Conservation (phyloP, 2,113 vertebrate genomes). For the Myiopsitta monachus region DNA sequence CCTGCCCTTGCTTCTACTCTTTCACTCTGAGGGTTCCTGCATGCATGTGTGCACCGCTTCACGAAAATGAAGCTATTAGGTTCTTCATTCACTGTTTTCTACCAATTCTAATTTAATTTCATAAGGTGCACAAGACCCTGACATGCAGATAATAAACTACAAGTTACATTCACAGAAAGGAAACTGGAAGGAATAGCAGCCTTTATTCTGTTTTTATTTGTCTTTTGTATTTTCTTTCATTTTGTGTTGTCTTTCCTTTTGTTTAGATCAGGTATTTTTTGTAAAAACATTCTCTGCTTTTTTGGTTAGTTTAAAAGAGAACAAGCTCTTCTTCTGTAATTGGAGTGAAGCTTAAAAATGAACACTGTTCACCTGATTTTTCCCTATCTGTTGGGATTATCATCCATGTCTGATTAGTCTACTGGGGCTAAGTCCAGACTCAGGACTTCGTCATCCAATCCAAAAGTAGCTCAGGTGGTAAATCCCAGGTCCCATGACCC, state of each 20-base stretch:
- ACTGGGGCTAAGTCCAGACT: not conserved
- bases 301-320: not conserved
- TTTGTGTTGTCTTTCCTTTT: not conserved
- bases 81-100: not conserved
- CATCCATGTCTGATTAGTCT: not conserved
- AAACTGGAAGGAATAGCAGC: not conserved
- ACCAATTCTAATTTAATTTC: not conserved
- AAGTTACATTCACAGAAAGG: not conserved
- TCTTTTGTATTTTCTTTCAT: not conserved
- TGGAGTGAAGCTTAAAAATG: not conserved
- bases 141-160: not conserved
- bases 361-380: not conserved
- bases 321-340: not conserved
- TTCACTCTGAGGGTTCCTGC: not conserved
- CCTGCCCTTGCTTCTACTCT: not conserved
- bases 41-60: fast-evolving
- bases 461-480: not conserved
- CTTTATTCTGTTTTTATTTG: not conserved
- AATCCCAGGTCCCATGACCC: not conserved
- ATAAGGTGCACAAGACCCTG: not conserved
- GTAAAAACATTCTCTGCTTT: not conserved
- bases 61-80: not conserved
- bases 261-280: not conserved
- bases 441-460: not conserved
- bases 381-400: not conserved